Conservation (phyloP, 2,888 invertebrate species). For the Hirtodrosophila alboralis region DNA sequence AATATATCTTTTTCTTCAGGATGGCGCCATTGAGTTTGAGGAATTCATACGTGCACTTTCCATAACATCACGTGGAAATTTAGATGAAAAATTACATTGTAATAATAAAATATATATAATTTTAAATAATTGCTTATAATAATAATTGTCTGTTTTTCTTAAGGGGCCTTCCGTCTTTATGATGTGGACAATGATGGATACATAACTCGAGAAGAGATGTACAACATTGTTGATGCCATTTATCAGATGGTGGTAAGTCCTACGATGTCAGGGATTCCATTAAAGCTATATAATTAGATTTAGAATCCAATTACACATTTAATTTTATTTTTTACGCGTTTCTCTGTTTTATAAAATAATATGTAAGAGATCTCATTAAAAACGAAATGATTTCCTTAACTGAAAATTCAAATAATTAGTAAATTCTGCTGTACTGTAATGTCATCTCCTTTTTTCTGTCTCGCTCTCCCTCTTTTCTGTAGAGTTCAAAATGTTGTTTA, state of each 20-base stretch:
- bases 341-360: no score
- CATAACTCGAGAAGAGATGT: conserved; percentile 97
- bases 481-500: no score
- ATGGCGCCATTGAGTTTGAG: conserved; percentile 99
- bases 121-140: conserved; percentile 85
- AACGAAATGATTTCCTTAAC: no score
- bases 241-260: conserved; percentile 98
- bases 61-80: conserved; percentile 98
- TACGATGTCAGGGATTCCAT: no score
- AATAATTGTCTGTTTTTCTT: conserved; percentile 93
- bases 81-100: conserved; percentile 99
- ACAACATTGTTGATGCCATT: conserved; percentile 98
- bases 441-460: no score
- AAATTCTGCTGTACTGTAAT: no score
- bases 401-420: no score
- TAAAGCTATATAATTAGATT: no score
- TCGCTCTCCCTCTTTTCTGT: no score
- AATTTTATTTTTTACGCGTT: not conserved
- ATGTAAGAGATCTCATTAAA: no score
- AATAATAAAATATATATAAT: no score
- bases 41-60: conserved; percentile 99
- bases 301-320: conserved; percentile 50
- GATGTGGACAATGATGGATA: conserved; percentile 97
- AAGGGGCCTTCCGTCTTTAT: no score
- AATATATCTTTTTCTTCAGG: conserved; percentile 86